Evolutionary conservation across 2,113 vertebrate genomes (phyloP).

Genomic region (Toxostoma redivivum): DNA sequence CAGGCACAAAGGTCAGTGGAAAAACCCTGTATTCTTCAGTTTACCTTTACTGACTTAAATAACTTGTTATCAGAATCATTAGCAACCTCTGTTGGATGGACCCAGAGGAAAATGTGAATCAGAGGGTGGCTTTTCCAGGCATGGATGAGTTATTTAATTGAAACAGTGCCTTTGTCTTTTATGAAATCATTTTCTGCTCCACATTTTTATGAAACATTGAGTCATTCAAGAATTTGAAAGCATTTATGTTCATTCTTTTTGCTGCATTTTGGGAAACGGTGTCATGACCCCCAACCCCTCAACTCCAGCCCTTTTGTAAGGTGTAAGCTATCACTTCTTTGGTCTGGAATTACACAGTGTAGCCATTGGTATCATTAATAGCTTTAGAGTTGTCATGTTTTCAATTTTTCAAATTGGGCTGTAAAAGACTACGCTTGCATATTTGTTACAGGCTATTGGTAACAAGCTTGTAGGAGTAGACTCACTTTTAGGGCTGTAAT

Average conservation of each 20-base stretch:
- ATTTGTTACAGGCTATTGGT: not conserved
- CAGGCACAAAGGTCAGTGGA: not conserved
- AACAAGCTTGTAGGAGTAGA: not conserved
- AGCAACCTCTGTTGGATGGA: not conserved
- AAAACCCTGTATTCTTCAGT: not conserved
- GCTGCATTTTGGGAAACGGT: not conserved
- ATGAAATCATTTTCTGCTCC: not conserved
- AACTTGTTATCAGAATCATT: not conserved
- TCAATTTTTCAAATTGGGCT: not conserved
- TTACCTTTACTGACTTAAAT: not conserved
- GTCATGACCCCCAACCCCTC: not conserved
- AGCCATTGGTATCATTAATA: not conserved
- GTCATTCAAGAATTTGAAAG: not conserved
- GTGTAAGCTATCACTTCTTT: not conserved
- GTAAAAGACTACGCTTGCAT: not conserved
- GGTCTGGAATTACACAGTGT: accelerated
- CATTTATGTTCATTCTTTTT: not conserved
- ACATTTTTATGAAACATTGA: not conserved
- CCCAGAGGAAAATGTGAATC: not conserved
- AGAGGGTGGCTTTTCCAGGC: not conserved
- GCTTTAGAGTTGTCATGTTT: not conserved
- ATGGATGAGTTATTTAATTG: not conserved
- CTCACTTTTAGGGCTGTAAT: not conserved
- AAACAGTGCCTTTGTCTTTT: not conserved
- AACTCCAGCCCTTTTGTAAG: not conserved